Percentiles rank a stretch among this genome's conserved stretches.
These are phyloP conservation scores for Simalia tracyae DNA, from an alignment of 2,797 vertebrate species.

Conservation along the genomic window DNA sequence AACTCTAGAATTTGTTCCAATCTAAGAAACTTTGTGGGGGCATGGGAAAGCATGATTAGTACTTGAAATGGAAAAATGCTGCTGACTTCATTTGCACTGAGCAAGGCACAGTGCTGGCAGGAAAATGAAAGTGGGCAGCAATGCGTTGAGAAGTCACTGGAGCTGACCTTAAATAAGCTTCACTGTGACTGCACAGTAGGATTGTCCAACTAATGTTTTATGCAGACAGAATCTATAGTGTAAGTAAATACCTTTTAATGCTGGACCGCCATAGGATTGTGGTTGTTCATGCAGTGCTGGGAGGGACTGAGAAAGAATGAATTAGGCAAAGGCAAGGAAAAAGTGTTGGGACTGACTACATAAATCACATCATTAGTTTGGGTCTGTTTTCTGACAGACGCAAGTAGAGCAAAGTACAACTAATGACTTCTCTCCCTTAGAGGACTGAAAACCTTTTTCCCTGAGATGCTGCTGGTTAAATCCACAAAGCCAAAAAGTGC, in stretches of 20 bases:
- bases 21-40: background rate
- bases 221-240: conserved; percentile 46
- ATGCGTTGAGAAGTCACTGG: background rate
- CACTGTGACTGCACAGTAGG: conserved; percentile 35
- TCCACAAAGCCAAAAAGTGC: conserved; percentile 31
- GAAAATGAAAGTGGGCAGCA: background rate
- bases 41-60: background rate
- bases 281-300: conserved; percentile 28
- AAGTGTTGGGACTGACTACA: background rate
- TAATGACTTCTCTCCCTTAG: conserved; percentile 40
- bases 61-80: background rate
- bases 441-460: conserved; percentile 30
- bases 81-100: background rate
- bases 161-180: conserved; percentile 40
- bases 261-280: conserved; percentile 33
- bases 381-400: conserved; percentile 47
- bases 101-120: background rate
- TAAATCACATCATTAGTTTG: conserved; percentile 55
- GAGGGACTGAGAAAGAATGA: conserved; percentile 37
- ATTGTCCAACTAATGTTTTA: conserved; percentile 54
- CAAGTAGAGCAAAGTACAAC: conserved; percentile 14
- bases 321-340: conserved; percentile 11
- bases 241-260: conserved; percentile 49
- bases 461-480: conserved; percentile 41
- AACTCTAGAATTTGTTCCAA: background rate